Evolutionary conservation across 23 tunicate genomes (phyloP).

Genomic region (Oikopleura vanhoeffeni): DNA sequence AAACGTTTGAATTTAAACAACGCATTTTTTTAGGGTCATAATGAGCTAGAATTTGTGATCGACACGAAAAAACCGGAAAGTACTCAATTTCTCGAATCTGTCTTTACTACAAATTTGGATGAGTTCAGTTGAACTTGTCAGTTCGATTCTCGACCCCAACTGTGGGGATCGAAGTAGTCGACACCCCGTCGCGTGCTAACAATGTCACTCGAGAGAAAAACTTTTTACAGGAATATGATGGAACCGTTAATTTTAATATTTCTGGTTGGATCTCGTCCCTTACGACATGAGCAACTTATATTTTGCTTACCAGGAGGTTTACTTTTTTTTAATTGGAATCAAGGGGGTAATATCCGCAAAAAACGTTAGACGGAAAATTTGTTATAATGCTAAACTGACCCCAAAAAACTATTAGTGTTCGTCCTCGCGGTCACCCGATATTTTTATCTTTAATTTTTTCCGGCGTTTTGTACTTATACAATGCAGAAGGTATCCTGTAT

Average conservation of each 20-base stretch:
- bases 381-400: no score
- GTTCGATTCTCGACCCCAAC: neutral
- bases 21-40: no score
- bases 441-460: no score
- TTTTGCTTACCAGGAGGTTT: neutral
- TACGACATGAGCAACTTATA: neutral
- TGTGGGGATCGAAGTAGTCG: neutral
- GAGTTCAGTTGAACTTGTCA: neutral
- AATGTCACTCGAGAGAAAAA: neutral
- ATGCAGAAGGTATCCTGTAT: no score
- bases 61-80: neutral
- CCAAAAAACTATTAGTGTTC: no score
- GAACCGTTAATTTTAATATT: neutral
- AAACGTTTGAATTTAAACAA: no score
- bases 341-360: no score
- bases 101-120: neutral
- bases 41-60: neutral
- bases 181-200: neutral
- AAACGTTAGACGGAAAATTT: no score
- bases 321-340: no score
- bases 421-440: no score
- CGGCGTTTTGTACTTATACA: no score
- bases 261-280: neutral
- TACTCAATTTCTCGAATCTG: neutral
- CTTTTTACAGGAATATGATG: neutral